Base-by-base conservation (phyloP, 2,797 vertebrate genomes). In the Melanotaenia maccullochi region DNA sequence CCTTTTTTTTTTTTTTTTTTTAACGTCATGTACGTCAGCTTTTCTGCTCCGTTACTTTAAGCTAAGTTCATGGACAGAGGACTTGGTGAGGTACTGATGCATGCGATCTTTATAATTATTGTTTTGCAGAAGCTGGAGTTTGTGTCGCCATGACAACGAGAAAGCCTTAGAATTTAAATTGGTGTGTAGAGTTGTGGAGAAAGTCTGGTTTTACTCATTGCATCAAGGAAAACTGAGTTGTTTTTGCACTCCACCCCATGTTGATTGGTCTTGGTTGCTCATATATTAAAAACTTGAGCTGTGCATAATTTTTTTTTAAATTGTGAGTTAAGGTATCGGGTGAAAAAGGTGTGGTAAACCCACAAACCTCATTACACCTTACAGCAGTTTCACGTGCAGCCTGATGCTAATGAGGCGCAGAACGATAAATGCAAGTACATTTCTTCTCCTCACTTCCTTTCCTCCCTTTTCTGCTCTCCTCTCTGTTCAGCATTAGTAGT, bases 31-130 rank as follows among this genome's bases (percentile, higher is more conserved):
- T 85, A 71, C 77, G 76, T 71, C 62, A 67, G 79, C 72, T 68
- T 85, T 75, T 75, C 76, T 84, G 75, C 84, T 82, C 78, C 76
- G 18, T 65, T 57, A 72, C 84, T 81, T 85, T 66, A 20, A 84
- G 82, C 79, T 76, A 63, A 77, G 82, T 84, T 89, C 65, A 59
- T 38, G 71, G 82, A 85, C 77, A 60, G 76, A 84, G 81, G 87
- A 84, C 81, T 83, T 75, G 87, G 84, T 84, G 36, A 81, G 75
- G 79, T 83, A 82, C 79, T 67, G 83, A 83, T 90, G 79, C 76
- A 82, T 89, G 79, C 75, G 49, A 83, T 85, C 24, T 65, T 87
- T 76, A 87, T 90, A 91, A 92, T 91, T 87, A 91, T 81, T 90
- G 88, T 90, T 92, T 92, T 88, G 85, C 80, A 78, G 73, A 87